Conservation (phyloP, 2,797 vertebrate species). For the Austrolebias charrua region DNA sequence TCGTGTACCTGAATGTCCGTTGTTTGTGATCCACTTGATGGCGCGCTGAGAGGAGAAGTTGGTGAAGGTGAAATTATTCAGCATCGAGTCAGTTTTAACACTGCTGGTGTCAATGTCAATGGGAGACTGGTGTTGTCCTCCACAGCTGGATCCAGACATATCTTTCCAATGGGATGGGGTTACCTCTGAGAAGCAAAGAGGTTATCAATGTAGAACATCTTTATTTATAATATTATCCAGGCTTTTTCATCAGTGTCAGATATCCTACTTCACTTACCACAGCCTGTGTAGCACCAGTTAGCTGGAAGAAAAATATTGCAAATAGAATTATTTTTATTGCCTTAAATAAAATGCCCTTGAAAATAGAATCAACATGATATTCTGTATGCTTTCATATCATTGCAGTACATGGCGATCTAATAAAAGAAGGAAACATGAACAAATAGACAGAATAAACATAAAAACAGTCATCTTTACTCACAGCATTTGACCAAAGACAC, state of each 20-base stretch:
- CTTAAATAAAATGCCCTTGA: neutral
- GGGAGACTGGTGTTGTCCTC: slow-evolving; percentile 65
- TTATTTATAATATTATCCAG: too few species aligned
- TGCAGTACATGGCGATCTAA: neutral
- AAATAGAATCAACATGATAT: too few species aligned
- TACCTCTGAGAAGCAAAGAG: slow-evolving; percentile 35
- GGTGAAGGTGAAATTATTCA: slow-evolving; percentile 50
- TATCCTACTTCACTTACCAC: slow-evolving; percentile 55
- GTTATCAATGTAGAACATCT: neutral
- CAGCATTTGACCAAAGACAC: slow-evolving; percentile 25
- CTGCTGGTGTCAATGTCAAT: slow-evolving; percentile 55
- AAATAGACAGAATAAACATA: neutral
- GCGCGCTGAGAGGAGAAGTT: slow-evolving; percentile 44
- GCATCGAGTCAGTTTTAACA: neutral
- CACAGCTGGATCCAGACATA: slow-evolving; percentile 31
- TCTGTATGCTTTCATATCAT: neutral
- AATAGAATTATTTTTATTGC: neutral
- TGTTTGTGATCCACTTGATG: slow-evolving; percentile 40
- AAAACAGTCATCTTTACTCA: slow-evolving; percentile 36
- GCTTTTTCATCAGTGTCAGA: neutral
- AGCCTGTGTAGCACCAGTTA: slow-evolving; percentile 68
- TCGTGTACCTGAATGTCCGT: slow-evolving; percentile 62
- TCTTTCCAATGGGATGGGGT: slow-evolving; percentile 45
- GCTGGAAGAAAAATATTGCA: slow-evolving; percentile 37
- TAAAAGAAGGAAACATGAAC: neutral